Conservation (phyloP, 1,140 invertebrate species). For the Drosophila pruinosa region DNA sequence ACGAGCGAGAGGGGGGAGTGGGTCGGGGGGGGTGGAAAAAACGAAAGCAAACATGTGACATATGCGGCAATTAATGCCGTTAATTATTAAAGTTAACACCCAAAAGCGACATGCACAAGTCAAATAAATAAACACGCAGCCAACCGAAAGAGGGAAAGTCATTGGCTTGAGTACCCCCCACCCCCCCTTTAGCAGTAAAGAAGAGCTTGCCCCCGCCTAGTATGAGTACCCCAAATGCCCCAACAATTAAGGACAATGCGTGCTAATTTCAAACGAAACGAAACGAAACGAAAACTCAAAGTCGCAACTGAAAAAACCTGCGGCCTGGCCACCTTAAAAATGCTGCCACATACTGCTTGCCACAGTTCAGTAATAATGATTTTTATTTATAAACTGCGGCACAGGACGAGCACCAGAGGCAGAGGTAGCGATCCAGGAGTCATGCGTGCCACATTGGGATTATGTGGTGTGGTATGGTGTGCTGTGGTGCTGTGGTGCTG, state of each 20-base stretch:
- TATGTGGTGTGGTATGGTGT: conserved; percentile 17
- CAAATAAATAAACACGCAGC: conserved; percentile 80
- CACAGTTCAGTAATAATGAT: conserved; percentile 52
- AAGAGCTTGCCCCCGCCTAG: conserved; percentile 14
- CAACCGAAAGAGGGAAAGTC: conserved; percentile 35
- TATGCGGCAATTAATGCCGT: conserved; percentile 80
- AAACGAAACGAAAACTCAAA: conserved; percentile 60
- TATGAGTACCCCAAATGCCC: conserved; percentile 51
- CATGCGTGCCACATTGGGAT: conserved; percentile 57
- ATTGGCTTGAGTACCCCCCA: conserved; percentile 4
- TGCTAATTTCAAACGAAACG: conserved; percentile 78
- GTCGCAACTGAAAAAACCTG: conserved; percentile 27
- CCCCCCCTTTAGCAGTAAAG: not conserved
- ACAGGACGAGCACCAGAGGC: conserved; percentile 4
- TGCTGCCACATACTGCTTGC: not conserved
- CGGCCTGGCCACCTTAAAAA: conserved; percentile 11
- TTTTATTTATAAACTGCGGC: conserved; percentile 73
- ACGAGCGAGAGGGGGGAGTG: not conserved
- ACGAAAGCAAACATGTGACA: conserved; percentile 71
- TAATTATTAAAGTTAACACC: conserved; percentile 81
- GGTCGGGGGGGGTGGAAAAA: not conserved
- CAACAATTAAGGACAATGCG: conserved; percentile 76
- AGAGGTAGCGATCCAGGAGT: conserved; percentile 1
- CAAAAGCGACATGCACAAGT: conserved; percentile 80
- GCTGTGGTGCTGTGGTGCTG: not conserved